Conservation (phyloP, 2,797 vertebrate genomes). For the Chaetophractus vellerosus region DNA sequence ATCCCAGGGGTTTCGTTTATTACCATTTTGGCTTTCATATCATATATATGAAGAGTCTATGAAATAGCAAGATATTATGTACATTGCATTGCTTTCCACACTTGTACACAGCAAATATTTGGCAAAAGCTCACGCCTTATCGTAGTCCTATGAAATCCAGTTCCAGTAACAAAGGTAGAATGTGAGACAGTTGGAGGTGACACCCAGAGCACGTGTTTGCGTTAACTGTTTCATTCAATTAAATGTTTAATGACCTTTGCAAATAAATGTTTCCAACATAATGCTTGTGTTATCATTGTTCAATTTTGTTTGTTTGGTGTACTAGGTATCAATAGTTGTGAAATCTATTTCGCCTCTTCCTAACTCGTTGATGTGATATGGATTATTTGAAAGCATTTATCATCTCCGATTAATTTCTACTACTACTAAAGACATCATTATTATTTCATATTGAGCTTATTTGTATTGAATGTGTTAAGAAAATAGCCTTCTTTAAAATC, state of each 20-base stretch:
- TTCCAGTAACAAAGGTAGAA: neutral
- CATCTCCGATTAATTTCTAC: neutral
- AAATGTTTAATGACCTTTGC: neutral
- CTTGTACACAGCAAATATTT: neutral
- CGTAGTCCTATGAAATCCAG: neutral
- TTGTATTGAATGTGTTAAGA: neutral
- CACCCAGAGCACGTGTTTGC: neutral
- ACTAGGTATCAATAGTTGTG: neutral
- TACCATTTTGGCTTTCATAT: neutral
- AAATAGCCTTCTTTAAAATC: conserved; percentile 43
- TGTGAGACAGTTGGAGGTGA: neutral
- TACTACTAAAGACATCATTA: neutral
- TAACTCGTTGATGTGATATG: neutral
- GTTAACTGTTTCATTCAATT: neutral
- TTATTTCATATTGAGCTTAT: neutral
- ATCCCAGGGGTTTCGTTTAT: neutral
- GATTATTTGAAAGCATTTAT: conserved; percentile 1
- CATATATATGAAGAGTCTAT: neutral
- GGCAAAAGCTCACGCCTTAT: neutral
- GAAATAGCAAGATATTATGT: neutral
- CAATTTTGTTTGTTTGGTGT: neutral
- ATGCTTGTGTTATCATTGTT: neutral
- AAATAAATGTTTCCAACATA: conserved; percentile 2
- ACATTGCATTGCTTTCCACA: neutral
- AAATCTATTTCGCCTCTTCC: neutral